These are phyloP conservation scores for Gonocerus acuteangulatus DNA, from an alignment of 2,888 invertebrate genomes.

Conservation along the genomic window DNA sequence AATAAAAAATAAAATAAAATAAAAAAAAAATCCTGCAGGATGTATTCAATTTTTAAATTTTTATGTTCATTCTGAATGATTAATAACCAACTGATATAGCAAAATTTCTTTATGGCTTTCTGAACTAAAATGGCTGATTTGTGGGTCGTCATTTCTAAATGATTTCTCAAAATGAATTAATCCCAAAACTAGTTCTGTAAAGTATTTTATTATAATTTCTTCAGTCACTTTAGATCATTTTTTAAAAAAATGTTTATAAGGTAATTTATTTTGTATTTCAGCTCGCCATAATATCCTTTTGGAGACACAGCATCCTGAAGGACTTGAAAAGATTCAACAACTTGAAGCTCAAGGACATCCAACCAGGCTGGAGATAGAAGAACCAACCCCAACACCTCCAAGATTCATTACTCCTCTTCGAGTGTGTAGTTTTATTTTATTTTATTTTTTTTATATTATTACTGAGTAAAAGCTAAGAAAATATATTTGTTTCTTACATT, in stretches of 20 bases:
- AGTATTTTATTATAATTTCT: too few species aligned
- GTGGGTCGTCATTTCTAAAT: too few species aligned
- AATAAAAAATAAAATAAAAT: background rate
- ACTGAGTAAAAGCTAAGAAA: too few species aligned
- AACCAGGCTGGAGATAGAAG: constrained; percentile 71
- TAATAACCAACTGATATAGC: too few species aligned
- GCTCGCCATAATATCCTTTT: constrained; percentile 75
- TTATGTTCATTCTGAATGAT: background rate
- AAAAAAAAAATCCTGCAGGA: background rate
- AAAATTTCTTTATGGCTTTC: too few species aligned
- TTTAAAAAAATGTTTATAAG: too few species aligned
- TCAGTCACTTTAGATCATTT: too few species aligned
- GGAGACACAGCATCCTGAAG: constrained; percentile 89
- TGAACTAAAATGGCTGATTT: too few species aligned
- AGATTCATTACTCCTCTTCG: constrained; percentile 74
- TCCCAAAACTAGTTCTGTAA: too few species aligned
- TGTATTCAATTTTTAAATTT: background rate
- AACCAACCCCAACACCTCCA: constrained; percentile 70
- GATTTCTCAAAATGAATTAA: too few species aligned
- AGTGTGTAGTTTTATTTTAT: constrained; percentile 40
- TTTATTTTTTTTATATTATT: background rate
- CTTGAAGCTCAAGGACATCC: constrained; percentile 81
- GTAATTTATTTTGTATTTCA: constrained; percentile 40
- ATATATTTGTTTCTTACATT: too few species aligned
- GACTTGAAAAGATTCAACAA: constrained; percentile 79